Base-by-base conservation (phyloP, 2,888 invertebrate species). In the Oscheius sp. region DNA sequence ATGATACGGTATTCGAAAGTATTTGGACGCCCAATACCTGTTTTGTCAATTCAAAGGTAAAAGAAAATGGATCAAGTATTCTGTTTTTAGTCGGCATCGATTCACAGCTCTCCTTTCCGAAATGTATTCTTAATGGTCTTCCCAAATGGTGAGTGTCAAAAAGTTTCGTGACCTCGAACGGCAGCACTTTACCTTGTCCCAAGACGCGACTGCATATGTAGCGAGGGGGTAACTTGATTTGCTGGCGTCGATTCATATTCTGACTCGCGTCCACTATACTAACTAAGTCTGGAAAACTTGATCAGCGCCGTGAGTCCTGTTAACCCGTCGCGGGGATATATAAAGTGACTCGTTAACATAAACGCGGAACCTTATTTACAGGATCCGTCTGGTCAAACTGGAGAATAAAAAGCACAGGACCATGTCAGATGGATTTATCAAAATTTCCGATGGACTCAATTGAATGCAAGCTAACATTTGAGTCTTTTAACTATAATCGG, bases 41-140 rank as follows among this genome's bases (percentile, higher is more conserved):
- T 65, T 86, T 86, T 73, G 82, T 86, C 73, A 86, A 86, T 75
- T 84, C 84, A 33, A 86, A 86, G 72, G 79, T 61, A 34, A 25
- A 37, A 6, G 37, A 12, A 1, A 25, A n/a, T n/a, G n/a, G n/a
- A n/a, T n/a, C n/a, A n/a, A n/a, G n/a, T n/a, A n/a, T n/a, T n/a
- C n/a, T 42, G 25, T 2, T 27, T 61, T 27, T 20, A 61, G 61
- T 42, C 75, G 25, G 86, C 86, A 5, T 75, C 79, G 39, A 84
- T 86, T 42, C 86, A 86, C 73, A 76, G 79, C 37, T 84, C 84
- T 15, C 86, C 86, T 17, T 86, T 86, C 71, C 75, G 79, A 12
- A 86, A 86, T 68, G 84, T 86, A 25, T 86, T 86, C 67, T 75
- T 86, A 1, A 86, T 86, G 86, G 80, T 86, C 12, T 86, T 85